Evolutionary conservation across 1,140 invertebrate species (phyloP), one percentile per base, ranked within the genome.

Genomic region (Druon quercuslanigerum): DNA sequence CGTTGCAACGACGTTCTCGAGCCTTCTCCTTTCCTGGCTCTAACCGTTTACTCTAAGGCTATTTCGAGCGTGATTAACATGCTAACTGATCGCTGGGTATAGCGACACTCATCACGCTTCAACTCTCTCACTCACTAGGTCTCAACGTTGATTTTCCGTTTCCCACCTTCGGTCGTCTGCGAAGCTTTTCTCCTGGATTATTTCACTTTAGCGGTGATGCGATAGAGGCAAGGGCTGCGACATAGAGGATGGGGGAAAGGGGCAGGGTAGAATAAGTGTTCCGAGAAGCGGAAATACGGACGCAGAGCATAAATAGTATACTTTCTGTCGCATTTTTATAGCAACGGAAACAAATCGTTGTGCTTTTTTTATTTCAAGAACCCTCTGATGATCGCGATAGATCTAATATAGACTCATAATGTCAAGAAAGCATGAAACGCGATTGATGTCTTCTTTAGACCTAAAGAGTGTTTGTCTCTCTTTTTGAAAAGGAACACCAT

Each of bases 141-240:
- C 20, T 56, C 16, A 56, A 56, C 19, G 54, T 56, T 19, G 17
- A 19, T 56, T 19, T 56, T 20, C 17, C 54, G 17, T 56, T 56
- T 56, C 54, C 54, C 54, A 56, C 54, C 54, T 50, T 25, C 71
- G 72, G 54, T 66, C 56, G 56, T 72, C 73, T 73, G 78, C 73
- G 71, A 77, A 78, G 73, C 77, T 80, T 74, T 80, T 71, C 75
- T 75, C 52, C 46, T 77, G 79, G 73, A 80, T 78, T 71, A 81
- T 56, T 56, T 81, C 74, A 78, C 74, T 81, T 77, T 56, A 46
- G 79, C 76, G 72, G 78, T 81, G 76, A 81, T 78, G 70, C 77
- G 79, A 79, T 72, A 81, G 57, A 77, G 74, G 54, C 54, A 17
- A 56, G 19, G 54, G 54, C 54, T 46, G 40, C 0, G 40, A 11